Base-by-base conservation (phyloP, 2,113 vertebrate species). In the Gulo gulo region DNA sequence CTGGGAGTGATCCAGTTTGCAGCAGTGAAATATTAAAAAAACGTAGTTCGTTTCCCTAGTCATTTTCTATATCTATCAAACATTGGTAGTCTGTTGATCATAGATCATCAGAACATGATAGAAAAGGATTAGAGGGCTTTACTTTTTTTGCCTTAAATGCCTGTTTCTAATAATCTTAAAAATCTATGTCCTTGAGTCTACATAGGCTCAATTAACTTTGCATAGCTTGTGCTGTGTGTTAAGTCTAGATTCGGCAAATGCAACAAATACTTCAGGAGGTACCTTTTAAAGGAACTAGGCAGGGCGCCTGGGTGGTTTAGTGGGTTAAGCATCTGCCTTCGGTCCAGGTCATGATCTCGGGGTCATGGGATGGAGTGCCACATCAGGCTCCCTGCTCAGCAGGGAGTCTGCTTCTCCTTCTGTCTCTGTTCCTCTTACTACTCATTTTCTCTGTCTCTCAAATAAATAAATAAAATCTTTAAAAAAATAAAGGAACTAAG, bases 81-180 rank as follows among this genome's bases (percentile, higher is more conserved):
- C 65, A 8, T 81, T 88, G 36, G 21, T 88, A 55, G 45, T 61
- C 73, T 82, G 61, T 26, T 67, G 65, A n/a, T 91, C 42, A 69
- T 34, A 67, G 34, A 79, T 95, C 55, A 94, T 80, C 29, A 88
- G 80, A 88, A 45, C n/a, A 83, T 67, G 78, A 55, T 92, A 69
- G 57, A 63, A 45, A 84, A 59, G 67, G 59, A 80, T 69, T 73
- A 82, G 29, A 82, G 47, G 16, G 4, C 42, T 65, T 78, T 88
- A 71, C n/a, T 87, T 74, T 93, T 78, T 95, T 91, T 73, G 24
- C 69, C 65, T 39, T 45, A 76, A 93, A 39, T 73, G 88, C 23
- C 52, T 97, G 2, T 92, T 94, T 89, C 52, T 78, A 63, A 82
- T 86, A 29, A 95, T 88, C 63, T 71, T 93, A 78, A 91, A 91